phyloP scores from a whole-genome alignment of 2,888 invertebrate genomes.

The Osedax fenrisi region DNA sequence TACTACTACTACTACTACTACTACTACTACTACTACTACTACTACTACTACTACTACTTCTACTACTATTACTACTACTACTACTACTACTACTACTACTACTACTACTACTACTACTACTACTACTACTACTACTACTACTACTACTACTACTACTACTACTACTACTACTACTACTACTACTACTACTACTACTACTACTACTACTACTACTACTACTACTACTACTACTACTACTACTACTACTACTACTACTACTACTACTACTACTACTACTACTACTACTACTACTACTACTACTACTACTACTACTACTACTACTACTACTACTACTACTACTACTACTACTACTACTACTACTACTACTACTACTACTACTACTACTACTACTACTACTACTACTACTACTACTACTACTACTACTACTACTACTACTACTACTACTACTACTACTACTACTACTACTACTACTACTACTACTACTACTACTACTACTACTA shows the following conservation, averaged over 20 bases:
- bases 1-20: not conserved
- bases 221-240: constrained; percentile 10
- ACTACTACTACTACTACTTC: not conserved
- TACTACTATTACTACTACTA: not conserved
- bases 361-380: constrained; percentile 7
- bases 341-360: not conserved
- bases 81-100: constrained; percentile 10
- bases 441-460: not conserved
- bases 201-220: not conserved
- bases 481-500: not conserved
- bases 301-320: constrained; percentile 7
- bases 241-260: constrained; percentile 2
- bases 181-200: not conserved
- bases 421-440: not conserved
- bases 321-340: not conserved
- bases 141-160: not conserved
- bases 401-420: constrained; percentile 3
- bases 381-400: constrained; percentile 7
- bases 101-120: not conserved
- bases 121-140: not conserved
- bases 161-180: not conserved
- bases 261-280: not conserved
- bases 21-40: not conserved
- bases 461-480: not conserved
- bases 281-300: constrained; percentile 7